phyloP scores from a whole-genome alignment of 2,888 invertebrate genomes.

The Nymphalis urticae region DNA sequence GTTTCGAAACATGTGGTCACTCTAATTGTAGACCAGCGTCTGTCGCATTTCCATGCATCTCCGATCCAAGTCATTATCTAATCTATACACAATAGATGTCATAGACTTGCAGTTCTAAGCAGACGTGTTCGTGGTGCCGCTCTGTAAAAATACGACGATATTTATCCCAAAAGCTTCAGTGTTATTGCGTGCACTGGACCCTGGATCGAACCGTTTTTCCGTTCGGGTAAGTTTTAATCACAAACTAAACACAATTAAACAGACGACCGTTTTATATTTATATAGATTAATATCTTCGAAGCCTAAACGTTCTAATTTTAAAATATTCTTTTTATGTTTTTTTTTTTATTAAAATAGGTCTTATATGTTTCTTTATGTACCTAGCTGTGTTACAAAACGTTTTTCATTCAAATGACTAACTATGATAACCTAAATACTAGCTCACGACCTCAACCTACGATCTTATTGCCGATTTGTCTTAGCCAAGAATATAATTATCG shows the following conservation, averaged over 20 bases:
- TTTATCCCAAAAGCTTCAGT: conserved; percentile 22
- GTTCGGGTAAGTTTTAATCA: conserved; percentile 29
- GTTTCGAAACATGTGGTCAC: conserved; percentile 28
- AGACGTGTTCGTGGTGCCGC: conserved; percentile 16
- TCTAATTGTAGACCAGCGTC: conserved; percentile 27
- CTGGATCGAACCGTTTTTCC: conserved; percentile 23
- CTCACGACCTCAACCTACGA: conserved; percentile 28
- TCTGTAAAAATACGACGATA: conserved; percentile 18
- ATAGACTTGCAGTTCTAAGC: conserved; percentile 40
- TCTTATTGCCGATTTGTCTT: conserved; percentile 3
- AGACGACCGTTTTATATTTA: not conserved
- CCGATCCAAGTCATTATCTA: conserved; percentile 62
- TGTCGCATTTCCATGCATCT: conserved; percentile 52
- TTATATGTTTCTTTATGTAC: not conserved
- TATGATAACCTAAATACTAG: conserved; percentile 31
- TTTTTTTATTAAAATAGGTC: not conserved
- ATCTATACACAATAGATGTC: conserved; percentile 61
- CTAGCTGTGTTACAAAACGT: not conserved
- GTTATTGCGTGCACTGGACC: conserved; percentile 16
- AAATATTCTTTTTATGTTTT: not conserved
- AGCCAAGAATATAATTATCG: not conserved
- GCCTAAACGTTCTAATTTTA: conserved; percentile 7
- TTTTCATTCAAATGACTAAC: conserved; percentile 6
- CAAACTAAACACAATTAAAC: conserved; percentile 5
- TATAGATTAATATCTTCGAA: not conserved